Base-by-base conservation (phyloP, 2,797 vertebrate genomes). In the Melanotaenia parkinsoni region DNA sequence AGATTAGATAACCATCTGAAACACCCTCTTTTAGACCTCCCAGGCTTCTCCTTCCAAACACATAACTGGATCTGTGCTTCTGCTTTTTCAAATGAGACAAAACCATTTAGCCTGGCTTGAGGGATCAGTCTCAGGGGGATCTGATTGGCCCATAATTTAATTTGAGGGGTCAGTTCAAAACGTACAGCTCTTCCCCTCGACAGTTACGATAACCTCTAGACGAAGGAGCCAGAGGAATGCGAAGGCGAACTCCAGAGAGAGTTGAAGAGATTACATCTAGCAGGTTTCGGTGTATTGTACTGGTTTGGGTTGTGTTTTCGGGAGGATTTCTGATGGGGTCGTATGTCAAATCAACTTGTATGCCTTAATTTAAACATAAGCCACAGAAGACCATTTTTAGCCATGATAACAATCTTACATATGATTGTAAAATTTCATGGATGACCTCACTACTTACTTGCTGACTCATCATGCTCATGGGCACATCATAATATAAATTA, bases 91-190 rank as follows among this genome's bases (percentile, higher is more conserved):
- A 85, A 90, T 84, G 74, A 89, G 77, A 83, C 82, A 64, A 72
- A 82, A 83, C 80, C 77, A 79, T 76, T 87, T 74, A 7, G 24
- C 51, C 70, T 73, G 68, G 76, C 82, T 76, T 4, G 14, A 57
- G 63, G 67, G 81, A 82, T 85, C 83, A 81, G 59, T 90, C 86
- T 84, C 72, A 18, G 38, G 77, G 78, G 78, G 74, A 81, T 92
- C 80, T 84, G 88, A 91, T 90, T 70, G 67, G 76, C 45, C 69
- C 33, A 58, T 91, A 88, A 93, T 93, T 94, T 85, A 90, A 92
- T 93, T 89, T 77, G 82, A 85, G 71, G 81, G 82, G 84, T 92
- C 77, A 83, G 78, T 90, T 91, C 85, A 91, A 47, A 91, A 88
- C 32, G 24, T 45, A 35, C 28, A 14, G 74, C 67, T 79, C 81